phyloP scores from a whole-genome alignment of 2,888 invertebrate genomes.

The Automeris io region DNA sequence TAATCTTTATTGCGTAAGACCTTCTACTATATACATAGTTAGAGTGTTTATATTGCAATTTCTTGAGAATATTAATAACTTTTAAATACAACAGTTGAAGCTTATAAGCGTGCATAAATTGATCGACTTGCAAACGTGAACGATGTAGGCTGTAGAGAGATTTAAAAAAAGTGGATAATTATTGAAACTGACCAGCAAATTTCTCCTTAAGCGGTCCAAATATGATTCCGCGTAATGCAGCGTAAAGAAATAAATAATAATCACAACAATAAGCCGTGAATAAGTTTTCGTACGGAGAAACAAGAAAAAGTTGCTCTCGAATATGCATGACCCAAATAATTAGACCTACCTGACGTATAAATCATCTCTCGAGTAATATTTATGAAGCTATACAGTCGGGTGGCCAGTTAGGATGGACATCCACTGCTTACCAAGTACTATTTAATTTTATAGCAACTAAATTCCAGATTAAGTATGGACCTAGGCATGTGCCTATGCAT shows the following conservation, averaged over 20 bases:
- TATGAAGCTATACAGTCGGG: conserved; percentile 54
- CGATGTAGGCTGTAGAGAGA: no score
- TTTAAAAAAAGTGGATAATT: no score
- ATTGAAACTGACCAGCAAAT: background rate
- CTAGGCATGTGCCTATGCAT: no score
- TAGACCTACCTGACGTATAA: conserved; percentile 57
- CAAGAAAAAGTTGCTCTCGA: conserved; percentile 47
- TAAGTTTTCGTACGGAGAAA: conserved; percentile 13
- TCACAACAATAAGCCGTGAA: conserved; percentile 26
- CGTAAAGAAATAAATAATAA: conserved; percentile 12
- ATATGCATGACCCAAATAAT: conserved; percentile 62
- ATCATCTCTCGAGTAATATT: conserved; percentile 62
- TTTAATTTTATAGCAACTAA: no score
- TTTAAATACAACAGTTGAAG: no score
- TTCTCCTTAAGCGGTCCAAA: conserved; percentile 4
- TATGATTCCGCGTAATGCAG: conserved; percentile 4
- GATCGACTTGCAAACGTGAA: no score
- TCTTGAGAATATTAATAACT: no score
- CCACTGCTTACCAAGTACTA: conserved; percentile 21
- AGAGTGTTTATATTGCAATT: no score
- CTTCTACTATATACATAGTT: no score
- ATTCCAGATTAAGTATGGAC: no score
- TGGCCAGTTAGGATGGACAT: conserved; percentile 30
- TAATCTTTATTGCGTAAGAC: no score
- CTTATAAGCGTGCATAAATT: no score